These are phyloP conservation scores for Aphis craccivora DNA, from an alignment of 1,140 invertebrate genomes.

Conservation along the genomic window DNA sequence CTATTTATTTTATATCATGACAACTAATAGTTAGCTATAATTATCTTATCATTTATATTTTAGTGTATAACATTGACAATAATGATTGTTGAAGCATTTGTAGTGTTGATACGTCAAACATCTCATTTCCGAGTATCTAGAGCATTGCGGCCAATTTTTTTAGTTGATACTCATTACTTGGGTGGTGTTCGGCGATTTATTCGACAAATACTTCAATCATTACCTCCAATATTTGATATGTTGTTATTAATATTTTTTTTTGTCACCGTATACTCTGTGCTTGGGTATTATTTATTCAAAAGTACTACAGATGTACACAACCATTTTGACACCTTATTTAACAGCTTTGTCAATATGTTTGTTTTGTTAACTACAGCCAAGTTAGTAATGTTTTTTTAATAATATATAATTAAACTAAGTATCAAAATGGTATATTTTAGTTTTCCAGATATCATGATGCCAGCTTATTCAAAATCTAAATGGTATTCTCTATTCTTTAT, in stretches of 20 bases:
- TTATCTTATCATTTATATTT: constrained; percentile 61
- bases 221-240: constrained; percentile 91
- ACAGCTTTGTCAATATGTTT: constrained; percentile 89
- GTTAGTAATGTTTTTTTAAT: constrained; percentile 69
- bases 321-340: constrained; percentile 75
- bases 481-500: constrained; percentile 90
- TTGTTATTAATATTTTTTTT: constrained; percentile 84
- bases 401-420: background rate
- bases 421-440: constrained; percentile 65
- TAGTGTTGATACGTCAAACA: constrained; percentile 81
- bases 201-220: constrained; percentile 80
- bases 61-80: constrained; percentile 80
- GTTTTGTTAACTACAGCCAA: constrained; percentile 91
- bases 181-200: constrained; percentile 78
- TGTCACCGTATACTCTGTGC: constrained; percentile 82
- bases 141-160: constrained; percentile 86
- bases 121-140: constrained; percentile 88
- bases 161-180: constrained; percentile 86
- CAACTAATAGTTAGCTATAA: background rate
- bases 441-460: constrained; percentile 95
- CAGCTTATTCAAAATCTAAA: constrained; percentile 79
- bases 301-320: constrained; percentile 75
- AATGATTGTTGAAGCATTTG: constrained; percentile 85
- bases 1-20: background rate
- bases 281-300: constrained; percentile 85